phyloP scores from a whole-genome alignment of 1,140 invertebrate genomes.

The Olivierus martensii region DNA sequence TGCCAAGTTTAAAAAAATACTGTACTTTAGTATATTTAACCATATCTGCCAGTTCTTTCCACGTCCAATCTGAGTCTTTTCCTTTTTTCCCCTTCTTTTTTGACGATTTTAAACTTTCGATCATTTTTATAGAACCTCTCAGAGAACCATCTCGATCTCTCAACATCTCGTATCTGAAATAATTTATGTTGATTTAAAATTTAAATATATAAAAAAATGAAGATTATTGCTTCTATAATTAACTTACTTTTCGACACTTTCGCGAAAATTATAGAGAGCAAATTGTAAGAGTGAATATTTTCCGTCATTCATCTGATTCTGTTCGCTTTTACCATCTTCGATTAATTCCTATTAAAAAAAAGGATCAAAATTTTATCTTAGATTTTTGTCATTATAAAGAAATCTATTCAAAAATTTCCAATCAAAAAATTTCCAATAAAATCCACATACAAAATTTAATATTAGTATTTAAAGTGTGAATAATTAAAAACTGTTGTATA shows the following conservation, averaged over 20 bases:
- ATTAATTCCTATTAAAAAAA: conserved; percentile 4
- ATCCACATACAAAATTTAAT: too few species aligned
- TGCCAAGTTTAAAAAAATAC: too few species aligned
- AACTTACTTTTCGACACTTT: conserved; percentile 73
- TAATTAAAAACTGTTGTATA: neutral
- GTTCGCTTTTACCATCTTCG: conserved; percentile 4
- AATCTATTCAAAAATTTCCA: too few species aligned
- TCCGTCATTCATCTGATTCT: conserved; percentile 45
- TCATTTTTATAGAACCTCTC: conserved; percentile 48
- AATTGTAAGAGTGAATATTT: conserved; percentile 94
- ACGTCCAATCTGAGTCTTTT: conserved; percentile 53
- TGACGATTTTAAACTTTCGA: conserved; percentile 46
- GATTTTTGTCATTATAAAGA: too few species aligned
- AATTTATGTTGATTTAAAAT: too few species aligned
- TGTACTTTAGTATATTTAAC: conserved; percentile 84
- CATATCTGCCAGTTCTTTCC: conserved; percentile 86
- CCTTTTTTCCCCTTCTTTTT: conserved; percentile 21
- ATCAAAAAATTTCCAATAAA: too few species aligned
- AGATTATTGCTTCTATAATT: too few species aligned
- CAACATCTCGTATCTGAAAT: conserved; percentile 59
- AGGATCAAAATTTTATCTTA: too few species aligned
- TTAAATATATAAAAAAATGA: too few species aligned
- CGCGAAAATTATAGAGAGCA: conserved; percentile 87
- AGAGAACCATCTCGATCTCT: conserved; percentile 60
- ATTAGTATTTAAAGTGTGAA: too few species aligned